Evolutionary conservation across 2,797 vertebrate genomes (phyloP), one percentile per base, ranked within the genome.

Genomic region (Acipenser ruthenus): DNA sequence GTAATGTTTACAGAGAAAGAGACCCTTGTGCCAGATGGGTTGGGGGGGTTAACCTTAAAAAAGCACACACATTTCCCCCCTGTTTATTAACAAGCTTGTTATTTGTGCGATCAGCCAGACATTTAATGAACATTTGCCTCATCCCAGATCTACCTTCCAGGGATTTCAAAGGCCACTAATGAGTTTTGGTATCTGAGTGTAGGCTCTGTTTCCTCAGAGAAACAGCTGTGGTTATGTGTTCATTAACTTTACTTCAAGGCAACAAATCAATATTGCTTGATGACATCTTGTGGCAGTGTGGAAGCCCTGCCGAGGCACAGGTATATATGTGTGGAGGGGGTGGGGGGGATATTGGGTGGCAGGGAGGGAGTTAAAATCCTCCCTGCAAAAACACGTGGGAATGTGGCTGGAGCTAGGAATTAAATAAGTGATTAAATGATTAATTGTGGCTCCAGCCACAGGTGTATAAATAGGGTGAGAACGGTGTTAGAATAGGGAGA

Each of bases 1-100:
- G 65, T 65, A 70, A 75, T 75, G 69, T 77, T 67, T 63, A 50
- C 51, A 51, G 50, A 12, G 55, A 56, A 12, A 10, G 55, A 18
- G 15, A 18, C 15, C 15, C 15, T 18, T 18, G 15, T 18, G 15
- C 15, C 15, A 18, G 10, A 10, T 4, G 5, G 55, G 55, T 10
- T 56, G 55, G 7, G 11, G 11, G 11, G 72, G 55, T 58, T 10
- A 58, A 58, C 6, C 55, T 58, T 58, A 58, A 58, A 58, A 58
- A 8, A 58, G 55, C 5, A n/a, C 10, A 58, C 15, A n/a, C 15
- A 58, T 11, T 58, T n/a, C 55, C 55, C 12, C 55, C 15, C 13
- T 1, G 55, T 58, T 58, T 13, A 58, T 58, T 58, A 58, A 58
- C 55, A 58, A 58, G 55, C 55, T 58, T 7, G 15, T 58, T 58